phyloP scores from a whole-genome alignment of 2,797 vertebrate species.

The Aplochiton taeniatus region DNA sequence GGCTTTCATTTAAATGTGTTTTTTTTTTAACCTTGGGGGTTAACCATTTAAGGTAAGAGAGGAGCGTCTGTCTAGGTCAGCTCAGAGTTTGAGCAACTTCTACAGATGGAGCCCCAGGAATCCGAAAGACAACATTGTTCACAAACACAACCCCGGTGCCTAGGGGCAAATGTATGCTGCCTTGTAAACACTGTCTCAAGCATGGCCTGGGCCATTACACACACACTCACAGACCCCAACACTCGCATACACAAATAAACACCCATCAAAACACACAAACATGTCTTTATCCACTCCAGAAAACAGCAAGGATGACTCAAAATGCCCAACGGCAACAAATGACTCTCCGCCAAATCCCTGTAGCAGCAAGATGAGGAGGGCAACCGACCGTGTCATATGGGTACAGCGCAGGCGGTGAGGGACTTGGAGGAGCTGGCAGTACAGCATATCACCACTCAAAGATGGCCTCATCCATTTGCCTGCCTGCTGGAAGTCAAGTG shows the following conservation, averaged over 20 bases:
- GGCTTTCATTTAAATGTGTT: no score
- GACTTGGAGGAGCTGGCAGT: no score
- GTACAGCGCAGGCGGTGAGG: constrained; percentile 23
- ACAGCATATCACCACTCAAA: no score
- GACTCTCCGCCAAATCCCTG: constrained; percentile 17
- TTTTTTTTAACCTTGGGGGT: no score
- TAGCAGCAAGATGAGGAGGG: constrained; percentile 22
- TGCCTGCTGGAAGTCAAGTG: constrained; percentile 35
- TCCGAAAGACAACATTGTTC: constrained; percentile 40
- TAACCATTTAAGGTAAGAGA: constrained; percentile 1
- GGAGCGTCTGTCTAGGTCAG: constrained; percentile 46
- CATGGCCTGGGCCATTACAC: constrained; percentile 28
- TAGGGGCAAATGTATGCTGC: constrained; percentile 31
- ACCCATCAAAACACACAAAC: constrained; percentile 5
- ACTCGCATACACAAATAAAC: constrained; percentile 15
- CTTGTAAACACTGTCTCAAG: constrained; percentile 48
- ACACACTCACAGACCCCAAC: constrained; percentile 17
- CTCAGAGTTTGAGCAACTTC: constrained; percentile 28
- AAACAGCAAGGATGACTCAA: constrained; percentile 26
- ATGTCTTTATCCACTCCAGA: constrained; percentile 1
- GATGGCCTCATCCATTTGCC: constrained; percentile 25
- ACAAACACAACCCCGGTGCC: constrained; percentile 32
- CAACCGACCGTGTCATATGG: constrained; percentile 36
- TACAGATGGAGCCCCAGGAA: constrained; percentile 49
- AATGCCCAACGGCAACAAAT: constrained; percentile 31